phyloP scores from a whole-genome alignment of 2,113 vertebrate species.

The Brachypodius melanocephalos region DNA sequence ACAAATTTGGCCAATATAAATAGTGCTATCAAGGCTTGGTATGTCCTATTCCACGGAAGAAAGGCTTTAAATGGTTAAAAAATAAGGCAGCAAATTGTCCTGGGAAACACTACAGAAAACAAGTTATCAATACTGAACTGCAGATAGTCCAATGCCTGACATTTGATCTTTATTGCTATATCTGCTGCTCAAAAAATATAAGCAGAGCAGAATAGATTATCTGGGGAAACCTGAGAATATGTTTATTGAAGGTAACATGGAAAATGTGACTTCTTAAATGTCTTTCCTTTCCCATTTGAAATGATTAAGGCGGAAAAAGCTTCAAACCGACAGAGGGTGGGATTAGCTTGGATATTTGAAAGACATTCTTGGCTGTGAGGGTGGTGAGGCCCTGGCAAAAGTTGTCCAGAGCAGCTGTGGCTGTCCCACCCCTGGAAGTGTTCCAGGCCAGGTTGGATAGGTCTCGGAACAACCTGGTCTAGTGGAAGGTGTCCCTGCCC shows the following conservation, averaged over 20 bases:
- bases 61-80: not conserved
- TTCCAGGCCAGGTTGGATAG: fast-evolving
- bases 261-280: not conserved
- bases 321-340: not conserved
- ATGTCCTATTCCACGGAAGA: not conserved
- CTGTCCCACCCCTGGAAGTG: not conserved
- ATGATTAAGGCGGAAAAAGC: not conserved
- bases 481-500: not conserved
- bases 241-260: not conserved
- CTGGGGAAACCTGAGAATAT: not conserved
- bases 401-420: not conserved
- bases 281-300: not conserved
- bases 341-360: not conserved
- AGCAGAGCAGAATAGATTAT: not conserved
- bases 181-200: not conserved
- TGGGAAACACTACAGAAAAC: not conserved
- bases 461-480: not conserved
- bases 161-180: not conserved
- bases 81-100: not conserved
- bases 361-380: not conserved
- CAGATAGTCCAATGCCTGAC: fast-evolving
- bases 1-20: not conserved
- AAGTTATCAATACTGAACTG: not conserved
- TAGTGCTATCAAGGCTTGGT: not conserved
- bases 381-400: not conserved